Conservation (phyloP, 1,140 invertebrate species). For the Vanessa tameamea region DNA sequence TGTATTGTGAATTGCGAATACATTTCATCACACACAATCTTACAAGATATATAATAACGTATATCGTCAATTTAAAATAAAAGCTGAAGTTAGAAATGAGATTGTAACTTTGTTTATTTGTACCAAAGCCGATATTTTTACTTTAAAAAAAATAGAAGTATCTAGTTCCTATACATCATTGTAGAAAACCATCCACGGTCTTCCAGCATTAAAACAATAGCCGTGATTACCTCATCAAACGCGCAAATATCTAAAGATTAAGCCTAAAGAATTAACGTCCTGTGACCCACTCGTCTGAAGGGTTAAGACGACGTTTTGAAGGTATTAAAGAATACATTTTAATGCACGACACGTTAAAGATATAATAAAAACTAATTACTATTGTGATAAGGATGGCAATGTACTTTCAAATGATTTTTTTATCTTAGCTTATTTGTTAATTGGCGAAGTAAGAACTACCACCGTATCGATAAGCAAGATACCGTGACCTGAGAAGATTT, state of each 20-base stretch:
- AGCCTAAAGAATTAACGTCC: slow-evolving; percentile 54
- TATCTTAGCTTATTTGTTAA: too few species aligned
- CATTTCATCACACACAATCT: too few species aligned
- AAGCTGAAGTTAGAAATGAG: too few species aligned
- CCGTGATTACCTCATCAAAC: slow-evolving; percentile 64
- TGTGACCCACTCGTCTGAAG: slow-evolving; percentile 32
- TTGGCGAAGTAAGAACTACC: too few species aligned
- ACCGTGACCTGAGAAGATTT: too few species aligned
- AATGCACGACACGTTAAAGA: neutral
- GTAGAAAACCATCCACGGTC: slow-evolving; percentile 41
- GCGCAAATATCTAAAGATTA: slow-evolving; percentile 61
- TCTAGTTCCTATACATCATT: slow-evolving; percentile 38
- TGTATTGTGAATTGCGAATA: too few species aligned
- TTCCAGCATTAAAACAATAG: slow-evolving; percentile 58
- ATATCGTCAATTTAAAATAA: too few species aligned
- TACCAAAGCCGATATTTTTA: neutral
- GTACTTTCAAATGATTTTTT: too few species aligned
- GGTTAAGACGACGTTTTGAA: slow-evolving; percentile 39
- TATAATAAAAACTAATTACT: neutral
- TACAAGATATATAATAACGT: too few species aligned
- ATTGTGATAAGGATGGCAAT: too few species aligned
- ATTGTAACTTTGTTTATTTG: too few species aligned
- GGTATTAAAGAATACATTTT: slow-evolving; percentile 2
- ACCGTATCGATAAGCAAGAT: too few species aligned
- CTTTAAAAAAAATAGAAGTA: neutral